Evolutionary conservation across 2,888 invertebrate genomes (phyloP).

Genomic region (Ophion ventricosus): DNA sequence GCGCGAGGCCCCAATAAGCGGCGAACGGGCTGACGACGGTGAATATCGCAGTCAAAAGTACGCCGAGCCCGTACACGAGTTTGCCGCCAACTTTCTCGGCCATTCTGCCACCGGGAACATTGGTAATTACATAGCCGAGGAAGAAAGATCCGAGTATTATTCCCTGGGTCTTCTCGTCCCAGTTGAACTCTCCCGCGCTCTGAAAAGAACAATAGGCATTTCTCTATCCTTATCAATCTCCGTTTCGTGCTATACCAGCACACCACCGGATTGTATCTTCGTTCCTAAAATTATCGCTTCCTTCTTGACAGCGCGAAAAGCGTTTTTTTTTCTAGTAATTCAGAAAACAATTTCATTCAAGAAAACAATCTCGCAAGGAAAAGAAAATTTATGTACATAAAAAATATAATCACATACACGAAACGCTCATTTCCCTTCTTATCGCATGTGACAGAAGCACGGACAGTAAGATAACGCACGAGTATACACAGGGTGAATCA

Average conservation of each 20-base stretch:
- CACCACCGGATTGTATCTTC: not conserved
- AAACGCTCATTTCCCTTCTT: not conserved
- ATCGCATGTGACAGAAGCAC: not conserved
- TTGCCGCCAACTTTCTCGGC: slow-evolving; percentile 96
- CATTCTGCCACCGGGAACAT: slow-evolving; percentile 92
- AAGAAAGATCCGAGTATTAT: slow-evolving; percentile 93
- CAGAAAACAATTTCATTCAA: not conserved
- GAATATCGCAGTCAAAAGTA: slow-evolving; percentile 91
- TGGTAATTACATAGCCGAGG: slow-evolving; percentile 92
- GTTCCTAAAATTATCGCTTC: not conserved
- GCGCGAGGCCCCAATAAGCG: slow-evolving; percentile 86
- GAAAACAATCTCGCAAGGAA: too few relatives aligned
- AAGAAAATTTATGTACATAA: not conserved
- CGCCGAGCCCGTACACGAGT: slow-evolving; percentile 92
- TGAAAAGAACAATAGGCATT: slow-evolving; percentile 77
- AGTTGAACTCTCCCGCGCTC: slow-evolving; percentile 90
- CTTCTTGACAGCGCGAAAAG: not conserved
- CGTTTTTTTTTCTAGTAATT: not conserved
- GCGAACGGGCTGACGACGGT: slow-evolving; percentile 93
- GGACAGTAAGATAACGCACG: not conserved
- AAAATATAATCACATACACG: not conserved
- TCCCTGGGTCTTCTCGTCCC: slow-evolving; percentile 92
- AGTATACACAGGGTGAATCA: not conserved
- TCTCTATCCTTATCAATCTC: not conserved
- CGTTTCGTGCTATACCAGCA: not conserved